These are phyloP conservation scores for Polietes domitor DNA, from an alignment of 2,888 invertebrate genomes.

Conservation along the genomic window DNA sequence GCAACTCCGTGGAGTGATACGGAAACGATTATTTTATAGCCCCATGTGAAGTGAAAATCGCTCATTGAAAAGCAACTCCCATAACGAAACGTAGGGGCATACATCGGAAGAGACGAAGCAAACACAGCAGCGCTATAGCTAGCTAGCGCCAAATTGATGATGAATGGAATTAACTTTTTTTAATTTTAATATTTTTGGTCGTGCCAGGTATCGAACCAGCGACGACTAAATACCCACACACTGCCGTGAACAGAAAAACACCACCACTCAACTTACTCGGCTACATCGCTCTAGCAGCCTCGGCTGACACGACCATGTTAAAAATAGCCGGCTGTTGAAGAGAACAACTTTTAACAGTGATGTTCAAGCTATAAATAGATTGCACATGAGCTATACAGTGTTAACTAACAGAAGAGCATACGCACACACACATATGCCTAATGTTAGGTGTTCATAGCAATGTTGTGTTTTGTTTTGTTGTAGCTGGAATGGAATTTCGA, in stretches of 20 bases:
- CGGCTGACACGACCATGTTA: background rate
- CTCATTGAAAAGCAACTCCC: conserved; percentile 3
- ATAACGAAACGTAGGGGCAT: conserved; percentile 14
- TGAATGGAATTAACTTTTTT: too few relatives aligned
- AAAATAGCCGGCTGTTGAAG: background rate
- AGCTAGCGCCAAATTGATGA: background rate
- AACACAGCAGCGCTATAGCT: background rate
- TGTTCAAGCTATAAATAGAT: too few relatives aligned
- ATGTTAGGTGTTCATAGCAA: too few relatives aligned
- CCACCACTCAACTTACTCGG: background rate
- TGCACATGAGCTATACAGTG: too few relatives aligned
- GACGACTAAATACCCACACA: background rate
- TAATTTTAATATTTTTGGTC: too few relatives aligned
- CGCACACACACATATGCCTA: too few relatives aligned
- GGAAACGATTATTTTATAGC: conserved; percentile 6
- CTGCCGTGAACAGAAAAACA: background rate
- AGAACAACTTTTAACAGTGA: too few relatives aligned
- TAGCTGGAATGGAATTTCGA: too few relatives aligned
- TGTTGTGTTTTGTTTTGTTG: too few relatives aligned
- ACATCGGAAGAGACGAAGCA: background rate
- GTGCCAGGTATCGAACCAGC: background rate
- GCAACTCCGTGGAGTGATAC: conserved; percentile 19
- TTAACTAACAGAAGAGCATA: too few relatives aligned
- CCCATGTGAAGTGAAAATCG: conserved; percentile 21
- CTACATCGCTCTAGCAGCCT: background rate